Conservation (phyloP, 2,888 invertebrate genomes). For the Plebejus argus region DNA sequence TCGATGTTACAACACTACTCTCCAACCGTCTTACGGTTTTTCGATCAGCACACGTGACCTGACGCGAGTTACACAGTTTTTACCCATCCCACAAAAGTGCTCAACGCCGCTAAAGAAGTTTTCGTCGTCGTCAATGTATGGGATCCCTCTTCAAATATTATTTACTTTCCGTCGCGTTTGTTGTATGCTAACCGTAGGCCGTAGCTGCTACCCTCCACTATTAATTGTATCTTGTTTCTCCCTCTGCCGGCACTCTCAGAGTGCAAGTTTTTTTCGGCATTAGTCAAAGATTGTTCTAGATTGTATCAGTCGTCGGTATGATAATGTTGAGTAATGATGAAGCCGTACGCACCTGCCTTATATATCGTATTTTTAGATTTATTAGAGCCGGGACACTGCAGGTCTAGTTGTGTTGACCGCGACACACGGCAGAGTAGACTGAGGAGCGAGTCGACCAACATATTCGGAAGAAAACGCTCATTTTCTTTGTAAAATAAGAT, state of each 20-base stretch:
- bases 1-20: too few relatives aligned
- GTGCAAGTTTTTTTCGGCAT: background rate
- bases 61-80: too few relatives aligned
- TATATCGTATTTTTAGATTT: conserved; percentile 33
- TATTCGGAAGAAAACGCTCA: background rate
- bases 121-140: too few relatives aligned
- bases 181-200: too few relatives aligned
- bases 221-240: too few relatives aligned
- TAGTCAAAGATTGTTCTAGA: background rate
- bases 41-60: too few relatives aligned
- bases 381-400: conserved; percentile 31
- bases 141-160: too few relatives aligned
- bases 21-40: too few relatives aligned
- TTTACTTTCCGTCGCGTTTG: too few relatives aligned
- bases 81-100: too few relatives aligned
- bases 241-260: background rate
- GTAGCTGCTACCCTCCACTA: too few relatives aligned
- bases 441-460: background rate
- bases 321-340: conserved; percentile 24
- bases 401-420: conserved; percentile 36
- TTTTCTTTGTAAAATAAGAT: background rate
- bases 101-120: too few relatives aligned
- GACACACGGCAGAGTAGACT: conserved; percentile 33
- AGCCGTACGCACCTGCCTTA: conserved; percentile 15
- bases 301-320: background rate